These are phyloP conservation scores for Trachurus trachurus DNA, from an alignment of 2,797 vertebrate genomes.

Conservation along the genomic window DNA sequence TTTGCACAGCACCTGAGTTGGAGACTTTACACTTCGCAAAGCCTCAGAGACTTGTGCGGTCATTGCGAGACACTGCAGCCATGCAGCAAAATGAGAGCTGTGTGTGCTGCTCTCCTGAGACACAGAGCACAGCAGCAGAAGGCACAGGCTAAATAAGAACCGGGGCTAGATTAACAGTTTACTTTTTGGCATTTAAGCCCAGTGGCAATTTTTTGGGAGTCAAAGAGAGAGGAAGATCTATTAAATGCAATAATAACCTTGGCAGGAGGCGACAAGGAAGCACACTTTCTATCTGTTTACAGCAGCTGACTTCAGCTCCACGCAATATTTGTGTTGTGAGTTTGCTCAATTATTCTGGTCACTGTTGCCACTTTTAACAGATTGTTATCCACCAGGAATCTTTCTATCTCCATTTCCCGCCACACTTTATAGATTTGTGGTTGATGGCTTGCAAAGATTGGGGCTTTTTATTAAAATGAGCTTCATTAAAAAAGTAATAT, in stretches of 20 bases:
- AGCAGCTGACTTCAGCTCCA: constrained; percentile 31
- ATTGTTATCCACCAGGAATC: constrained; percentile 29
- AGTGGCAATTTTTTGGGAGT: constrained; percentile 60
- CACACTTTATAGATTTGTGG: constrained; percentile 59
- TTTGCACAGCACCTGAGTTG: constrained; percentile 44
- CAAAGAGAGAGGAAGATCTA: constrained; percentile 51
- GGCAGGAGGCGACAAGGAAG: constrained; percentile 38
- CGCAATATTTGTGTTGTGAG: constrained; percentile 17
- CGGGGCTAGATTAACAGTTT: constrained; percentile 53
- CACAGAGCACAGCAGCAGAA: constrained; percentile 53
- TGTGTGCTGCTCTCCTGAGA: constrained; percentile 64
- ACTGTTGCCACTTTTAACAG: constrained; percentile 46
- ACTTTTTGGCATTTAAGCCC: constrained; percentile 58
- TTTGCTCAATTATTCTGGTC: constrained; percentile 32
- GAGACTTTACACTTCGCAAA: constrained; percentile 36
- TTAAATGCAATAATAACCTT: constrained; percentile 72
- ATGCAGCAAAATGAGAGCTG: constrained; percentile 76
- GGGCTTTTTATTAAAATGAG: constrained; percentile 51
- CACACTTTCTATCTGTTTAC: constrained; percentile 15
- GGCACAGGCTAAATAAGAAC: constrained; percentile 56
- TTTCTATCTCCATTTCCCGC: constrained; percentile 16
- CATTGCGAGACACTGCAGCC: constrained; percentile 70
- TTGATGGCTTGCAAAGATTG: constrained; percentile 56
- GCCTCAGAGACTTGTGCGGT: constrained; percentile 51
- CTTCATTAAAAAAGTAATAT: constrained; percentile 63